phyloP scores from a whole-genome alignment of 2,113 vertebrate species.

The Orcinus orca region DNA sequence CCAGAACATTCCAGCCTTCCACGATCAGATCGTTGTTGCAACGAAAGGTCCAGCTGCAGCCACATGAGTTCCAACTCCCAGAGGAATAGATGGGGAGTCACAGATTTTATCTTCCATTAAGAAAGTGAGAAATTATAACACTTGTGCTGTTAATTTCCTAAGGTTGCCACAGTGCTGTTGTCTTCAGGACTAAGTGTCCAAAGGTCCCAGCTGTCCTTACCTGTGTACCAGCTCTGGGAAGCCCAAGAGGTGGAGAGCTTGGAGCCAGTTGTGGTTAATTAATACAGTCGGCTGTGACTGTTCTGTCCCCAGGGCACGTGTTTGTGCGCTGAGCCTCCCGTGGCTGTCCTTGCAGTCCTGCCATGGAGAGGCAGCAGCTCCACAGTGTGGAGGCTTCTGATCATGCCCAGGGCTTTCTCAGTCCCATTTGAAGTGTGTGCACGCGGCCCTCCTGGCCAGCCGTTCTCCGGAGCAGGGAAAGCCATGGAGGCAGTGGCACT shows the following conservation, averaged over 20 bases:
- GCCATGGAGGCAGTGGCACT: neutral
- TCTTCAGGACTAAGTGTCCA: neutral
- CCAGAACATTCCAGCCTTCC: conserved; percentile 80
- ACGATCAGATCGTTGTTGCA: conserved; percentile 87
- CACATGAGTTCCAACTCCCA: conserved; percentile 86
- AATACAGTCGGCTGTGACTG: neutral
- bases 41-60: conserved; percentile 90
- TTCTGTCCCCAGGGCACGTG: neutral
- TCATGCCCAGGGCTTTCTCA: neutral
- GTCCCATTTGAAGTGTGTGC: too few species aligned
- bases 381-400: neutral
- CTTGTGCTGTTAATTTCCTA: neutral
- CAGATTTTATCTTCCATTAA: neutral
- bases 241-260: neutral
- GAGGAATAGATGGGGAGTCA: conserved; percentile 77
- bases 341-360: neutral
- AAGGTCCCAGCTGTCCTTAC: neutral
- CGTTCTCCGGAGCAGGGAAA: neutral
- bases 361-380: neutral
- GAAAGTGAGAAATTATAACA: neutral
- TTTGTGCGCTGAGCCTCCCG: neutral
- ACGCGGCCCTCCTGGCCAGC: neutral
- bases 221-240: neutral
- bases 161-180: neutral
- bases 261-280: neutral